Base-by-base conservation (phyloP, 2,797 vertebrate genomes). In the Morus bassanus region DNA sequence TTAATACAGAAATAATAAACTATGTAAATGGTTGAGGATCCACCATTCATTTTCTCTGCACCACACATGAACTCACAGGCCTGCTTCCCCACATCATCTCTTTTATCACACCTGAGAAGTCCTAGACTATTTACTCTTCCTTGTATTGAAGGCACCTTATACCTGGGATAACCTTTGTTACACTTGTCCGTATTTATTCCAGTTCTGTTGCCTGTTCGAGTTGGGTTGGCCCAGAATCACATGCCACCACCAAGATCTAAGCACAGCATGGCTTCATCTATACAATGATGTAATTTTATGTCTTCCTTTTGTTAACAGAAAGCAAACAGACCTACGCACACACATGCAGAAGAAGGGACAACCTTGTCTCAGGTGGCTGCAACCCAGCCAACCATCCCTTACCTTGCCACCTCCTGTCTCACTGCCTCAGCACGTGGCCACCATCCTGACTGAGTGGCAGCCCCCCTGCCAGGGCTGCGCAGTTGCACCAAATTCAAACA, bases 371-470 rank as follows among this genome's bases (percentile, higher is more conserved):
- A 28, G 18, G 23, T 37, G 7, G 39, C 33, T 61, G 30, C 31
- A 60, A 27, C 33, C 10, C 50, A 68, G 35, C 28, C 70, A 73
- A 10, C 14, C 16, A 50, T 11, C 5, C 43, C 56, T 70, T 74
- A 39, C 33, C 13, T 76, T 64, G 18, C 18, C 14, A 43, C 15
- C 30, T 68, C 35, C 65, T 37, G 15, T 56, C 48, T 67, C 33
- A 19, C 50, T 63, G 51, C 33, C 48, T 53, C 24, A 64, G 54
- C 54, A 73, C 1, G 0, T 7, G 39, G 39, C 18, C 30, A 28
- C 43, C 6, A 1, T n/a, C 35, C 54, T 69, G 70, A 74, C 2
- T 0, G 0, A 84, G 15, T 9, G 28, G 17, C 59, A 82, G 12
- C 8, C 4, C 3, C n/a, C 35, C 46, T 80, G 37, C 15, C 45